Conservation (phyloP, 2,113 vertebrate genomes). For the Craseonycteris thonglongyai region DNA sequence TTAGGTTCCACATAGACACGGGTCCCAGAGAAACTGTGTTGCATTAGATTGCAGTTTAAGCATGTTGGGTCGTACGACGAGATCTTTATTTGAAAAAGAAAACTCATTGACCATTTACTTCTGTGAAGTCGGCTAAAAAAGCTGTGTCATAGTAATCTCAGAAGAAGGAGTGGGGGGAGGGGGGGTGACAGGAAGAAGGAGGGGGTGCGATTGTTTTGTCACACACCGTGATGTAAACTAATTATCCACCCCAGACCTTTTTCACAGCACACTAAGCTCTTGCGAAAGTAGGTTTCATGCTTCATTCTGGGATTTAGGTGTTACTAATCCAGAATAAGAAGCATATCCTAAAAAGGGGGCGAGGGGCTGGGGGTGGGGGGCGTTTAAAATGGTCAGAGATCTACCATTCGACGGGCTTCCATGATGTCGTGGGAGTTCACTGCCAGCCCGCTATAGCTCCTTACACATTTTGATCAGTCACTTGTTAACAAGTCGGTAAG, state of each 20-base stretch:
- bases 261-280: constrained; percentile 50
- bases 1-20: neutral
- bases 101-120: neutral
- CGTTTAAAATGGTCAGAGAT: constrained; percentile 63
- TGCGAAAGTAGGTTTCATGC: neutral
- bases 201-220: neutral
- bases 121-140: neutral
- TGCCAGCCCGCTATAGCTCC: neutral
- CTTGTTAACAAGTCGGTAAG: neutral
- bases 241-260: constrained; percentile 57
- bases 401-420: constrained; percentile 50
- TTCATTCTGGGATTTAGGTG: constrained; percentile 31
- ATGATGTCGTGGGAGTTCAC: neutral
- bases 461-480: neutral
- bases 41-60: neutral
- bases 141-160: neutral
- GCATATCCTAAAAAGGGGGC: constrained; percentile 54
- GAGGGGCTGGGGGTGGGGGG: constrained; percentile 18
- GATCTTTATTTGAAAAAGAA: neutral
- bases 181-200: neutral
- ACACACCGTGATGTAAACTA: constrained; percentile 39
- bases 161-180: neutral
- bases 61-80: constrained; percentile 30
- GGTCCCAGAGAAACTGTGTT: neutral
- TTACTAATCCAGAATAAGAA: constrained; percentile 52